A percentile compares a stretch with the other conserved stretches of the same genome.
Evolutionary conservation across 2,113 vertebrate genomes (phyloP).

Genomic region (Grus americana): DNA sequence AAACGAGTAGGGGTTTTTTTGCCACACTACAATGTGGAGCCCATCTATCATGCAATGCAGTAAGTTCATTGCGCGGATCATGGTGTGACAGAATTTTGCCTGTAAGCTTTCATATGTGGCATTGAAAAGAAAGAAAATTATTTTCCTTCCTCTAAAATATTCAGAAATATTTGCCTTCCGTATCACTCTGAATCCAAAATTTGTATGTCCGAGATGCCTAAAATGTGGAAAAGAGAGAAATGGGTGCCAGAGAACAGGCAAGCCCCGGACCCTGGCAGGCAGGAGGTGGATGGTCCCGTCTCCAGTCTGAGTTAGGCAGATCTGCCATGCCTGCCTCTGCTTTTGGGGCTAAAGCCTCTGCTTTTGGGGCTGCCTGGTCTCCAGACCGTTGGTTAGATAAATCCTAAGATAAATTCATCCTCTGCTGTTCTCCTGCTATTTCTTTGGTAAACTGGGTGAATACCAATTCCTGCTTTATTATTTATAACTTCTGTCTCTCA

Average conservation of each 20-base stretch:
- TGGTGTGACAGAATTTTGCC: background rate
- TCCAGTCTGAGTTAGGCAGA: background rate
- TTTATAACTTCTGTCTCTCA: background rate
- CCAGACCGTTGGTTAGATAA: background rate
- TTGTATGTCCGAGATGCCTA: background rate
- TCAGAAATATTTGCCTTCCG: background rate
- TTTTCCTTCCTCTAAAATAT: background rate
- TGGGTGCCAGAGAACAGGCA: background rate
- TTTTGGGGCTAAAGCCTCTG: background rate
- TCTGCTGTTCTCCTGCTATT: background rate
- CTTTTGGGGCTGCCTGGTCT: background rate
- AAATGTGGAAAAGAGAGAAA: background rate
- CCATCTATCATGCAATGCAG: background rate
- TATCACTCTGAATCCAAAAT: background rate
- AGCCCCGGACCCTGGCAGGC: accelerated
- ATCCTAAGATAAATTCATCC: background rate
- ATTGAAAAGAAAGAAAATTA: background rate
- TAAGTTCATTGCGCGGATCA: background rate
- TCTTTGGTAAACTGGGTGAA: background rate
- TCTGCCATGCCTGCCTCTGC: background rate
- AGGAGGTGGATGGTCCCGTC: accelerated
- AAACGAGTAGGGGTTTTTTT: background rate
- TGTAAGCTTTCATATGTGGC: background rate
- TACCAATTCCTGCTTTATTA: background rate
- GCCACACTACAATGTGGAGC: background rate